Base-by-base conservation (phyloP, 2,888 invertebrate species). In the Andrena bucephala region DNA sequence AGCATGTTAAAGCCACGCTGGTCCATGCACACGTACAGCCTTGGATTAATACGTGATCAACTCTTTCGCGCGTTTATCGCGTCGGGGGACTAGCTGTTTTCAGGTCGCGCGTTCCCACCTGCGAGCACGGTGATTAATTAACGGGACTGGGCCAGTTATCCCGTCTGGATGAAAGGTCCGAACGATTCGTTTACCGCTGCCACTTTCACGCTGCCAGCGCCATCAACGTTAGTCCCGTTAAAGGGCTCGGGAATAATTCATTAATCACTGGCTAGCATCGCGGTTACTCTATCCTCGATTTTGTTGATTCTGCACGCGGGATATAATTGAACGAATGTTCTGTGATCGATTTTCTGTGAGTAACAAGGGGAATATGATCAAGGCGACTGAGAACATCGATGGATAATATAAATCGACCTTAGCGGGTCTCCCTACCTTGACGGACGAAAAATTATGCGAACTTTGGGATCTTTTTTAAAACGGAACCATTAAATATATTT, bases 311-410 rank as follows among this genome's bases (percentile, higher is more conserved):
- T 16, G 27, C 76, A 20, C 20, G 24, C 13, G 24, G 66, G 62
- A 77, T 77, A 77, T 65, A 77, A 79, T 79, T 77, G 77, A 77
- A 69, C 57, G 77, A 77, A 63, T 63, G 68, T 42, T 59, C 10
- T 54, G 4, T 24, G 70, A 52, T 16, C 27, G 73, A 57, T 57
- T 48, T 65, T 7, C 33, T 50, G 63, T 8, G 57, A 66, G 54
- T 33, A 59, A 76, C 48, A 63, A 33, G 42, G 75, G 48, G 20
- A 27, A 77, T 54, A 54, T 33, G 33, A 77, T 77, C 54, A 48
- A 54, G 42, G 75, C 24, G 31, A 36, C 57, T 13, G 75, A 65
- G 50, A 76, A 75, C 42, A 77, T 13, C 13, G 42, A 16, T 16
- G 42, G 42, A 16, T 42, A 42, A 42, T 42, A 13, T 42, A 42